Evolutionary conservation across 2,113 vertebrate genomes (phyloP), one percentile per base, ranked within the genome.

Genomic region (Tinamus guttatus): DNA sequence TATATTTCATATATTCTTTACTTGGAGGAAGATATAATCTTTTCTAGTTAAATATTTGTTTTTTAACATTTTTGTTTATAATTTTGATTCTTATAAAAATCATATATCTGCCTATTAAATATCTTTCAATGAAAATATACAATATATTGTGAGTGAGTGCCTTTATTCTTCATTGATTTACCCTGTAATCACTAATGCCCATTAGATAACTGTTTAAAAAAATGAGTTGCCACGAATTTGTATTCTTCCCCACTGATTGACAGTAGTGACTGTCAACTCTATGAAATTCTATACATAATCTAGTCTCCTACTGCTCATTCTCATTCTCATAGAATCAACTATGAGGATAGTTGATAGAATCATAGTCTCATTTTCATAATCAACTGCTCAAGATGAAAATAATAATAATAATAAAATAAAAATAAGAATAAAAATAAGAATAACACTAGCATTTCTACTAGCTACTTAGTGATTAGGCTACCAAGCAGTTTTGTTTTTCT

Each of bases 251-350:
- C n/a, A 34, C 22, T 67, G 24, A 76, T 7, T 56, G 30, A 70
- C 8, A 85, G 47, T 0, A 62, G 25, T 5, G 0, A 21, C 34
- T 43, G 21, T 32, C 56, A 34, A 45, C 15, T 24, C 2, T 74
- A 25, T 40, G 71, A 89, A 91, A 49, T 17, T 81, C 14, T 87
- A 59, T 70, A 10, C 4, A 41, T 7, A 12, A 11, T 82, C 16
- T 79, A 67, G 32, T 38, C 36, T 58, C 22, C 40, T 15, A 47
- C 45, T 47, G 45, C 45, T 47, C 19, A 9, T 19, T 45, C 43
- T 45, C 16, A 17, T 45, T 47, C 45, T 47, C 19, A 20, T 20
- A 47, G 18, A 47, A 47, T 47, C 45, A 47, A 47, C 45, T 47
- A 47, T 19, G 45, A 47, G 45, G 20, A 47, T 47, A 47, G 45